A percentile compares a stretch with the other conserved stretches of the same genome.
Evolutionary conservation across 2,113 vertebrate genomes (phyloP).

Genomic region (Halcyon malimbica): DNA sequence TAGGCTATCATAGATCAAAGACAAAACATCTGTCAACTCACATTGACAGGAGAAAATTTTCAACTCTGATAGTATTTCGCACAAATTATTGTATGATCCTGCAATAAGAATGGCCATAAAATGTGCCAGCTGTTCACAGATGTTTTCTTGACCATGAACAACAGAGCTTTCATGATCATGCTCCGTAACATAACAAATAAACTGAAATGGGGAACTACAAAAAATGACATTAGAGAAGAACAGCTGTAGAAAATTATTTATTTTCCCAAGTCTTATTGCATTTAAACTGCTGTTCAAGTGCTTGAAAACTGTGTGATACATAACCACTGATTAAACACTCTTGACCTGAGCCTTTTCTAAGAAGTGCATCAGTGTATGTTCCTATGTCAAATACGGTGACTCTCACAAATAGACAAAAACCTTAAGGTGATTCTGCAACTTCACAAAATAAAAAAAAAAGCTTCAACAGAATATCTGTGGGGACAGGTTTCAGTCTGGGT

Average conservation of each 20-base stretch:
- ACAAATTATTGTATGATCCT: neutral
- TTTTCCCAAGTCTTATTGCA: neutral
- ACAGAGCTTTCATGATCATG: neutral
- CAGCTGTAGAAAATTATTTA: neutral
- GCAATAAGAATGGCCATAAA: neutral
- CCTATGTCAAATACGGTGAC: neutral
- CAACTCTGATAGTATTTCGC: neutral
- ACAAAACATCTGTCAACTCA: neutral
- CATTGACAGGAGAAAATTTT: neutral
- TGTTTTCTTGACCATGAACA: slow-evolving; percentile 4
- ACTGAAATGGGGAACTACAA: neutral
- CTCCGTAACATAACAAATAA: neutral
- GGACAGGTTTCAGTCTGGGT: neutral
- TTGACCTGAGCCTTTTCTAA: neutral
- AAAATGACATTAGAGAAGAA: neutral
- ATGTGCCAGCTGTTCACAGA: neutral
- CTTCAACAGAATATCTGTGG: neutral
- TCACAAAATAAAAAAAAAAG: neutral
- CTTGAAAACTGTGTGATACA: neutral
- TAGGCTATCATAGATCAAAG: neutral
- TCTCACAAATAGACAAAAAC: neutral
- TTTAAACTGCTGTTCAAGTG: neutral
- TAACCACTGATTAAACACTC: neutral
- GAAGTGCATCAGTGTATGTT: neutral
- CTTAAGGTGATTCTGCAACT: neutral